These are phyloP conservation scores for Cacatua alba DNA, from an alignment of 2,113 vertebrate genomes.

Conservation along the genomic window DNA sequence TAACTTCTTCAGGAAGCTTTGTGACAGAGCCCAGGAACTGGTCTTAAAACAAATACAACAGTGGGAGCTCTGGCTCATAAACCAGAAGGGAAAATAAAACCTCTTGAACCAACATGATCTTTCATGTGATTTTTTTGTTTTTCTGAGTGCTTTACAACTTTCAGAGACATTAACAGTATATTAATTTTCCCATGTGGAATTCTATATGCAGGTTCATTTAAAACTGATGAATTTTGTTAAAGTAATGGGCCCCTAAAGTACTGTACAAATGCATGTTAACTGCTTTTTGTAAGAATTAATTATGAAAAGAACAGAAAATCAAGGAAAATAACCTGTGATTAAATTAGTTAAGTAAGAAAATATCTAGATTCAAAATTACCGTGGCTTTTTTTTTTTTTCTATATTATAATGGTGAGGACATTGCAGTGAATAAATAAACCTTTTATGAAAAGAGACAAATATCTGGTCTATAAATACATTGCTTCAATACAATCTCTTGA, in stretches of 20 bases:
- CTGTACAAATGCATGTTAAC: background rate
- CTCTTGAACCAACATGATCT: background rate
- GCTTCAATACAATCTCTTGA: background rate
- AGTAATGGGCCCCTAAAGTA: background rate
- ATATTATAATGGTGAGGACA: background rate
- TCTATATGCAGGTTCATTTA: slow-evolving; percentile 22
- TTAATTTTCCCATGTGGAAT: background rate
- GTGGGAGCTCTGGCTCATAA: background rate
- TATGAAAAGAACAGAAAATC: slow-evolving; percentile 1
- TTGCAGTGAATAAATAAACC: background rate
- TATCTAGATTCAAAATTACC: background rate
- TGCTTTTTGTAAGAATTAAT: background rate
- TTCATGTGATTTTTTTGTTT: background rate
- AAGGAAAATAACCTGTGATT: background rate
- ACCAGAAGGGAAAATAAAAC: background rate
- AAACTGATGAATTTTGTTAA: slow-evolving; percentile 1
- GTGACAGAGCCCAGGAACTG: background rate
- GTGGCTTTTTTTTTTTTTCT: background rate
- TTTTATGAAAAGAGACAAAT: background rate
- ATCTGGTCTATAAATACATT: background rate
- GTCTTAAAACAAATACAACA: background rate
- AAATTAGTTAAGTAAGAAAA: background rate
- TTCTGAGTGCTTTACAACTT: background rate
- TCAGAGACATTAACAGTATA: background rate
- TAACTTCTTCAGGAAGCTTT: background rate